These are phyloP conservation scores for Formica aserva DNA, from an alignment of 2,888 invertebrate genomes.

Conservation along the genomic window DNA sequence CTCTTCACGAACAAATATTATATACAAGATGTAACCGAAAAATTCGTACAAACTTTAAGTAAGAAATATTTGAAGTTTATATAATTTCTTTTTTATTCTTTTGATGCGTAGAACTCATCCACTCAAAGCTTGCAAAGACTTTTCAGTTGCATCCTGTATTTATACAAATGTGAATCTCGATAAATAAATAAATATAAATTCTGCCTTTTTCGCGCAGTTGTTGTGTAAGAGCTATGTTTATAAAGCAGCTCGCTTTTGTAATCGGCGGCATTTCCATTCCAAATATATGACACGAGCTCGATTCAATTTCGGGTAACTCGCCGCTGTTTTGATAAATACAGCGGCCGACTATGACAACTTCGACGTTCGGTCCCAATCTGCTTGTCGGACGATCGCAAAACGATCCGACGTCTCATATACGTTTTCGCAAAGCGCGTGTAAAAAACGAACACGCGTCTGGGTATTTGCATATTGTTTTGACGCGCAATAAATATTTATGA, in stretches of 20 bases:
- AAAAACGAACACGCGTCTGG: slow-evolving; percentile 22
- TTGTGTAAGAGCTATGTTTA: background rate
- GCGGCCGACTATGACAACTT: slow-evolving; percentile 5
- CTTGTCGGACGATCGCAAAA: slow-evolving; percentile 25
- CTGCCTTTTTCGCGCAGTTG: background rate
- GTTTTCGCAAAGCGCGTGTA: background rate
- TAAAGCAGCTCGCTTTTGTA: background rate
- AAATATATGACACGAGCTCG: slow-evolving; percentile 8
- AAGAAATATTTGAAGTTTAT: background rate
- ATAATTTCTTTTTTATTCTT: background rate
- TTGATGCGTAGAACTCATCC: too few species aligned
- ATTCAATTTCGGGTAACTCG: slow-evolving; percentile 11
- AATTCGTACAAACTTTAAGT: background rate
- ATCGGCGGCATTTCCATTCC: slow-evolving; percentile 23
- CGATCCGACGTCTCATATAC: slow-evolving; percentile 1
- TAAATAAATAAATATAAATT: slow-evolving; percentile 15
- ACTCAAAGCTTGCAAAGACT: background rate
- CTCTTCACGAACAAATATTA: too few species aligned
- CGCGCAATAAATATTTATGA: slow-evolving; percentile 81
- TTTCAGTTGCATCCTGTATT: background rate
- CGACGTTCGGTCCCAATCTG: slow-evolving; percentile 52
- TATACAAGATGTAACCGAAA: background rate
- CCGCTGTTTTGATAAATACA: slow-evolving; percentile 19
- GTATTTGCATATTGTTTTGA: slow-evolving; percentile 67
- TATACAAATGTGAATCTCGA: slow-evolving; percentile 2